Conservation (phyloP, 2,113 vertebrate genomes). For the Thamnophis sirtalis region DNA sequence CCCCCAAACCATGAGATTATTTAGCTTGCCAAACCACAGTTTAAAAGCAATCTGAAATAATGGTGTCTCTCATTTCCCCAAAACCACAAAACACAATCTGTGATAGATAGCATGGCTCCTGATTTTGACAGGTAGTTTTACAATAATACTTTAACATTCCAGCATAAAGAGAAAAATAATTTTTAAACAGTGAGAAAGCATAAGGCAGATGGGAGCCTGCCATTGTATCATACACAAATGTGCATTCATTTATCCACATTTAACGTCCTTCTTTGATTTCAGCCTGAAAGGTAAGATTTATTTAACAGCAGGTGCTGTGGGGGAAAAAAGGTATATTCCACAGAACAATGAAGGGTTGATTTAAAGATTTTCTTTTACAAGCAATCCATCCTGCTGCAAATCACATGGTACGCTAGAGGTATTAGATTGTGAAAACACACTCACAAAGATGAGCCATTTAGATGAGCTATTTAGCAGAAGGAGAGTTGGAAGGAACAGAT, state of each 20-base stretch:
- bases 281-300: background rate
- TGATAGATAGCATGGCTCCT: background rate
- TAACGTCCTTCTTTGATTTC: background rate
- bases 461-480: conserved; percentile 10
- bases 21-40: background rate
- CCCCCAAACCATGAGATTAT: background rate
- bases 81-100: background rate
- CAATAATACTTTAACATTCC: background rate
- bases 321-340: background rate
- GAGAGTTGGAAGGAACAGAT: conserved; percentile 14
- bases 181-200: conserved; percentile 1
- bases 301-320: background rate
- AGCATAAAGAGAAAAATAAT: background rate
- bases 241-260: background rate
- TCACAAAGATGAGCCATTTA: background rate
- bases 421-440: conserved; percentile 5
- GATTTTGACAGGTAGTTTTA: conserved; percentile 7
- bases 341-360: conserved; percentile 8
- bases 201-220: background rate
- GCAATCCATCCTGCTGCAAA: background rate
- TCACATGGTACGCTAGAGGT: background rate
- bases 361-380: conserved; percentile 15
- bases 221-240: background rate
- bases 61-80: background rate
- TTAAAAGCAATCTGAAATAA: background rate